These are phyloP conservation scores for Myotis planiceps DNA, from an alignment of 2,797 vertebrate species.

Conservation along the genomic window DNA sequence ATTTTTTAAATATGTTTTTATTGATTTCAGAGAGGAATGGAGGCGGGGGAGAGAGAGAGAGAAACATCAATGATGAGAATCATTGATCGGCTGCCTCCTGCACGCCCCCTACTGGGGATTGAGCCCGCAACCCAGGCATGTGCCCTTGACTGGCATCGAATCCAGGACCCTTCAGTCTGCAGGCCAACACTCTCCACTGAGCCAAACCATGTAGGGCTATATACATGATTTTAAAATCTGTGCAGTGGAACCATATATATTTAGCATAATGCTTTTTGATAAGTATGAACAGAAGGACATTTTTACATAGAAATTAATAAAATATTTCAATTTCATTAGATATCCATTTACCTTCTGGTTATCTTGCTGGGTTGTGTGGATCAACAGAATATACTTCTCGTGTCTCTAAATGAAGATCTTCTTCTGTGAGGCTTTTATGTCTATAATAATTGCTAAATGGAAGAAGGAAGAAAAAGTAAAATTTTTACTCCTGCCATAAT, in stretches of 20 bases:
- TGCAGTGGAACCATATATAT: background rate
- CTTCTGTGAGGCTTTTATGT: slow-evolving; percentile 52
- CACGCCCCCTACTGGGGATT: too few relatives aligned
- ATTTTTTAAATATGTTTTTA: too few relatives aligned
- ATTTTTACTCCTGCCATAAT: background rate
- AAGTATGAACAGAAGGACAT: background rate
- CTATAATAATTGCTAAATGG: slow-evolving; percentile 80
- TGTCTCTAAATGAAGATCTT: slow-evolving; percentile 44
- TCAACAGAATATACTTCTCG: slow-evolving; percentile 44
- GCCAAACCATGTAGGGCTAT: too few relatives aligned
- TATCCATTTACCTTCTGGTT: slow-evolving; percentile 77
- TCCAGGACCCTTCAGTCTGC: too few relatives aligned
- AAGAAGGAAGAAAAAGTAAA: slow-evolving; percentile 34
- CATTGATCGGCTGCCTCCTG: too few relatives aligned
- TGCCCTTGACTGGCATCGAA: too few relatives aligned
- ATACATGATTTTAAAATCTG: background rate
- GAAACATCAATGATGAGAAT: too few relatives aligned
- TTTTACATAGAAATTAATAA: slow-evolving; percentile 10
- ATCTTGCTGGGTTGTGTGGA: slow-evolving; percentile 13
- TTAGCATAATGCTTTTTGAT: background rate
- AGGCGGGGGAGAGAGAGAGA: too few relatives aligned
- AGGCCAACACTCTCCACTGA: too few relatives aligned
- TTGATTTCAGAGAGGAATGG: too few relatives aligned
- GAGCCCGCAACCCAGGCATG: too few relatives aligned
- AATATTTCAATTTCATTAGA: slow-evolving; percentile 29